Evolutionary conservation across 2,113 vertebrate species (phyloP).

Genomic region (Pedionomus torquatus): DNA sequence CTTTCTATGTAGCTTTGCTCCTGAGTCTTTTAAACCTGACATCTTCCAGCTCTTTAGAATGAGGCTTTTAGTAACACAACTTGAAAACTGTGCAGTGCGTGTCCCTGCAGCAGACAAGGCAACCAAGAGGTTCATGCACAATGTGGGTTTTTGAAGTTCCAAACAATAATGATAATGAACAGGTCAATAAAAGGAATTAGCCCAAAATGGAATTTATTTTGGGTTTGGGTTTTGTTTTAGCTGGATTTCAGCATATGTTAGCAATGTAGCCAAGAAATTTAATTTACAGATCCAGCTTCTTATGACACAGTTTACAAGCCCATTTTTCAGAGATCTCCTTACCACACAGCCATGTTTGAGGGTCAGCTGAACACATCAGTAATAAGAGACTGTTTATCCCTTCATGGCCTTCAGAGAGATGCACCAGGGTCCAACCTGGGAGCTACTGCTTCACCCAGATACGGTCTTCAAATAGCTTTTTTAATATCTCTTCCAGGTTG

Average conservation of each 20-base stretch:
- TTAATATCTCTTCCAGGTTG: background rate
- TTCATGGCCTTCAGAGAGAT: background rate
- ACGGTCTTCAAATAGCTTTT: background rate
- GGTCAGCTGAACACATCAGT: background rate
- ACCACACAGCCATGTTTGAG: background rate
- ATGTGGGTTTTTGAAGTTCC: background rate
- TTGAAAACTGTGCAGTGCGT: background rate
- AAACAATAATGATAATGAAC: background rate
- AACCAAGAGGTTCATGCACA: background rate
- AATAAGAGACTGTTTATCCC: background rate
- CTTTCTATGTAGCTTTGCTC: background rate
- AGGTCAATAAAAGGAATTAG: background rate
- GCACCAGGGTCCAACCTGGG: background rate
- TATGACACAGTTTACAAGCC: background rate
- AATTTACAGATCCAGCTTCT: background rate
- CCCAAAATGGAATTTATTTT: background rate
- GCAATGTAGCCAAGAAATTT: background rate
- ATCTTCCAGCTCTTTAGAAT: background rate
- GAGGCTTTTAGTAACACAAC: background rate
- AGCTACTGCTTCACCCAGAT: background rate
- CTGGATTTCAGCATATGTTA: background rate
- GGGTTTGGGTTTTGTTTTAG: too few relatives aligned
- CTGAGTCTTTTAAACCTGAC: background rate
- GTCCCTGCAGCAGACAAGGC: background rate
- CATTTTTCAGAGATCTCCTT: background rate